Percentiles rank a stretch among this genome's conserved stretches.
Evolutionary conservation across 2,888 invertebrate species (phyloP).

Genomic region (Toxonevra muliebris): DNA sequence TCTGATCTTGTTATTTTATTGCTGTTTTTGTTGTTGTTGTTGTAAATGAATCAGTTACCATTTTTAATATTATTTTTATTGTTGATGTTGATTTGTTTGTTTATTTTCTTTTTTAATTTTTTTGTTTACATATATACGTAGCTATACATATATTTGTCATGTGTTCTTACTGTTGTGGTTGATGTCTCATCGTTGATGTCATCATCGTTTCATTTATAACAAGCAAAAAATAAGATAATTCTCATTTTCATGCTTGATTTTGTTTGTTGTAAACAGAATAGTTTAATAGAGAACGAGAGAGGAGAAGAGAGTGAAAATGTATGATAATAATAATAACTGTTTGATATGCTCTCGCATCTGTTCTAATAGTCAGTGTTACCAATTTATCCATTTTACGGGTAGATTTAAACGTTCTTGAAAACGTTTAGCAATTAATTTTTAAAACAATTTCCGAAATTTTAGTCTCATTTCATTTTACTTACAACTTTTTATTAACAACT

Average conservation of each 20-base stretch:
- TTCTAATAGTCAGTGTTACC: too few relatives aligned
- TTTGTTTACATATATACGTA: too few relatives aligned
- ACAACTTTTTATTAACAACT: too few relatives aligned
- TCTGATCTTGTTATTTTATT: not conserved
- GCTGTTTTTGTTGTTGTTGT: not conserved
- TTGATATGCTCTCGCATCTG: too few relatives aligned
- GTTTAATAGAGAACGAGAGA: too few relatives aligned
- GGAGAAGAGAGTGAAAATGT: too few relatives aligned
- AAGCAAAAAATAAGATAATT: conserved; percentile 13
- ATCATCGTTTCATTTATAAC: conserved; percentile 19
- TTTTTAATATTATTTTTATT: not conserved
- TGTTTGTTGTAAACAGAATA: conserved; percentile 8
- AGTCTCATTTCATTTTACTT: too few relatives aligned
- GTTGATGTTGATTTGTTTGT: not conserved
- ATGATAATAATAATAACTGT: too few relatives aligned
- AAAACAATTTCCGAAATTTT: too few relatives aligned
- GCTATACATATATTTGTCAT: not conserved
- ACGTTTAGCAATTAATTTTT: too few relatives aligned
- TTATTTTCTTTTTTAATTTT: not conserved
- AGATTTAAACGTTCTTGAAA: too few relatives aligned
- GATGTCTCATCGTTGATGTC: conserved; percentile 28
- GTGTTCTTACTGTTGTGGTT: conserved; percentile 7
- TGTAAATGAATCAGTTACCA: not conserved
- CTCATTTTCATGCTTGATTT: not conserved
- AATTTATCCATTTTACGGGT: too few relatives aligned